A percentile compares a stretch with the other conserved stretches of the same genome.
Evolutionary conservation across 2,113 vertebrate genomes (phyloP).

Genomic region (Syngnathus scovelli): DNA sequence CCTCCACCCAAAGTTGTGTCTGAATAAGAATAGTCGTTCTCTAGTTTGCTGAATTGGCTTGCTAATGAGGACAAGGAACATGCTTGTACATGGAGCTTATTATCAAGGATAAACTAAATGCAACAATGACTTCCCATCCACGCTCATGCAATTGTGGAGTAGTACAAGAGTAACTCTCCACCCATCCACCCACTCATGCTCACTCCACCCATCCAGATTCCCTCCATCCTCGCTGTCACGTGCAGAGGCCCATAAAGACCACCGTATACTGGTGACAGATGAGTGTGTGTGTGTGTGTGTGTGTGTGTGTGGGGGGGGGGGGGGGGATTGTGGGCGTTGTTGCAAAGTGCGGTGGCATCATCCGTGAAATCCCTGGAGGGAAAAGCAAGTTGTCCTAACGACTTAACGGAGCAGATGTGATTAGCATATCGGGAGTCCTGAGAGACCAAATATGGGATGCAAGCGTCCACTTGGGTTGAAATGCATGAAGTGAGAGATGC

Average conservation of each 20-base stretch:
- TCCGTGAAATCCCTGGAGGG: conserved; percentile 28
- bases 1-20: neutral
- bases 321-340: neutral
- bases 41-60: neutral
- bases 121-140: neutral
- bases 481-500: neutral
- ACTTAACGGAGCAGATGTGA: conserved; percentile 36
- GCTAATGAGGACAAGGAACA: neutral
- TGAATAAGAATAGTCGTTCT: neutral
- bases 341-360: conserved; percentile 38
- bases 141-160: neutral
- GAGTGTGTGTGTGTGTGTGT: neutral
- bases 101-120: neutral
- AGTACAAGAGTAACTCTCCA: conserved; percentile 34
- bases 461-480: neutral
- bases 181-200: neutral
- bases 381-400: conserved; percentile 30
- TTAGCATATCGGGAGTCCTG: conserved; percentile 15
- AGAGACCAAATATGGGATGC: neutral
- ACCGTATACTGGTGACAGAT: conserved; percentile 20
- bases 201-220: neutral
- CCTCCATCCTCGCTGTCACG: conserved; percentile 39
- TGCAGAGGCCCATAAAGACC: conserved; percentile 47
- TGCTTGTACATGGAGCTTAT: neutral
- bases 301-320: neutral